Conservation (phyloP, 2,888 invertebrate genomes). For the Bellardia bayeri region DNA sequence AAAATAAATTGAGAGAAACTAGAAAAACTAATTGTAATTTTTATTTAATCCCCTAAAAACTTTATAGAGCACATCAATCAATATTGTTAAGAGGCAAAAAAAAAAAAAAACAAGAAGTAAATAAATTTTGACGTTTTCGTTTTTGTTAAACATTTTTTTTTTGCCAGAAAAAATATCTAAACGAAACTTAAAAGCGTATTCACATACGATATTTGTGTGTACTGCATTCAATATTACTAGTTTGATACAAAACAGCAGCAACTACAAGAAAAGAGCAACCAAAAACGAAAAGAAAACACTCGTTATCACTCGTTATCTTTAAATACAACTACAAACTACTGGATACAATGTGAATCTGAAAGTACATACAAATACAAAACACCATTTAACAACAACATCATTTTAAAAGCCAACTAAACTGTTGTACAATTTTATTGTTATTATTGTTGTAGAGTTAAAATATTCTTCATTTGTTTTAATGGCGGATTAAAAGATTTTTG, state of each 20-base stretch:
- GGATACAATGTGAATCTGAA: background rate
- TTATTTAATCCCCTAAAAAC: slow-evolving; percentile 20
- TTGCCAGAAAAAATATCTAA: slow-evolving; percentile 31
- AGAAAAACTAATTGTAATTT: slow-evolving; percentile 26
- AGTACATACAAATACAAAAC: slow-evolving; percentile 11
- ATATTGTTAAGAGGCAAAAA: slow-evolving; percentile 21
- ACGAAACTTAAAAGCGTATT: slow-evolving; percentile 32
- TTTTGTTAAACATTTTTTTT: slow-evolving; percentile 34
- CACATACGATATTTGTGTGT: slow-evolving; percentile 10
- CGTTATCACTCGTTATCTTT: slow-evolving; percentile 28
- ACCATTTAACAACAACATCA: slow-evolving; percentile 19
- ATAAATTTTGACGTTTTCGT: slow-evolving; percentile 24
- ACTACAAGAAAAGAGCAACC: background rate
- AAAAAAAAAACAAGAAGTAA: slow-evolving; percentile 11
- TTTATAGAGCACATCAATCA: slow-evolving; percentile 68
- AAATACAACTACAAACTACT: slow-evolving; percentile 43
- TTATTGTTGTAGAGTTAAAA: slow-evolving; percentile 39
- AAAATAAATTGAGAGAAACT: background rate
- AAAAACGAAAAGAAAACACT: background rate
- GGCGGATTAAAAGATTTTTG: slow-evolving; percentile 41
- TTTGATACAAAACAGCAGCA: slow-evolving; percentile 27
- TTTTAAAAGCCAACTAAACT: slow-evolving; percentile 17
- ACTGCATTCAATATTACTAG: slow-evolving; percentile 42
- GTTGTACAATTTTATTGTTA: slow-evolving; percentile 10
- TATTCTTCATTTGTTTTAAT: slow-evolving; percentile 60